phyloP scores from a whole-genome alignment of 2,113 vertebrate species.

The Tringa solitaria region DNA sequence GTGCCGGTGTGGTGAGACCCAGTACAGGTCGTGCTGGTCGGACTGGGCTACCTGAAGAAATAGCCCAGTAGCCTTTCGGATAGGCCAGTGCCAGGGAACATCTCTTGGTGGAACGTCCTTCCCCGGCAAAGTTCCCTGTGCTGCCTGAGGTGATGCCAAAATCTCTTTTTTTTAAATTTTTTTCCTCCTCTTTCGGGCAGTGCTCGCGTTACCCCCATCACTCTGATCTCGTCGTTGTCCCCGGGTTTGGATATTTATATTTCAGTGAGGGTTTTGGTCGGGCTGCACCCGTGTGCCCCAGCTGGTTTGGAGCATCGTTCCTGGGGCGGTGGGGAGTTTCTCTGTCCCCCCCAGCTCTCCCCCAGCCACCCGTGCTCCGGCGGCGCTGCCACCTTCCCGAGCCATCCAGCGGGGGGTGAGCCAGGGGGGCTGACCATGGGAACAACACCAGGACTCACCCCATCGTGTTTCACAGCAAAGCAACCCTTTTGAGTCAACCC shows the following conservation, averaged over 20 bases:
- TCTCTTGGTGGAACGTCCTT: not conserved
- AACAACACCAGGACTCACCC: not conserved
- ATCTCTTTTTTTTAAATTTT: not conserved
- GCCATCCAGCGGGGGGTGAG: rapidly evolving
- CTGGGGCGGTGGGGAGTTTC: rapidly evolving
- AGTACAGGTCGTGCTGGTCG: not conserved
- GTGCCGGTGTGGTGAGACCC: not conserved
- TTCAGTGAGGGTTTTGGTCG: not conserved
- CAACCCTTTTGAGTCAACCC: not conserved
- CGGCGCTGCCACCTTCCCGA: not conserved
- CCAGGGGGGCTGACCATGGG: rapidly evolving
- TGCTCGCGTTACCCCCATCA: rapidly evolving
- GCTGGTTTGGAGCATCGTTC: not conserved
- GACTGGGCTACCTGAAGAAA: not conserved
- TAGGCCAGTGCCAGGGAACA: not conserved
- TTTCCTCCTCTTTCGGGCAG: not conserved
- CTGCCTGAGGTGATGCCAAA: not conserved
- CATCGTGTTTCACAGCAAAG: rapidly evolving
- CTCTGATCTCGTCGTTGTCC: not conserved
- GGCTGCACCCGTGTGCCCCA: not conserved
- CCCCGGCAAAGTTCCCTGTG: not conserved
- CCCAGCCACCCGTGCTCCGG: not conserved
- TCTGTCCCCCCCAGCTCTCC: not conserved
- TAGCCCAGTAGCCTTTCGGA: not conserved
- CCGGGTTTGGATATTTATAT: rapidly evolving